These are phyloP conservation scores for Rhamnusium bicolor DNA, from an alignment of 2,888 invertebrate species.

Conservation along the genomic window DNA sequence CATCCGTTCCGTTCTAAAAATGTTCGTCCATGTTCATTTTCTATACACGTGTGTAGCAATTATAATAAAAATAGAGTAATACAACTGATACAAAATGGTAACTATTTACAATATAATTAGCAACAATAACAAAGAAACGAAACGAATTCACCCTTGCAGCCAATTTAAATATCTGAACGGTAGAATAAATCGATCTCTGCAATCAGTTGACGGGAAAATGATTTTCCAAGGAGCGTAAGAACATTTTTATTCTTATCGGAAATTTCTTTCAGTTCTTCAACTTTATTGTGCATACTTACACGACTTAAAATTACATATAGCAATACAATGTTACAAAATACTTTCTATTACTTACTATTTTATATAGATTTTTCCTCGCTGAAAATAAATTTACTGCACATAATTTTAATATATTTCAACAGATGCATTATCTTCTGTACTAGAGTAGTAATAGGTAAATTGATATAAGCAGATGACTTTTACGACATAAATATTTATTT, in stretches of 20 bases:
- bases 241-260: not conserved
- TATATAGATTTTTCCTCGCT: not conserved
- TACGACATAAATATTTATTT: no score
- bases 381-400: not conserved
- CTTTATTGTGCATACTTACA: not conserved
- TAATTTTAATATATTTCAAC: no score
- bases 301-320: not conserved
- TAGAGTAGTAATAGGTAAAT: no score
- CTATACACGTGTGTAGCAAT: no score
- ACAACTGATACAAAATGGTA: no score
- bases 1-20: no score
- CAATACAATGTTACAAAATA: not conserved
- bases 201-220: not conserved
- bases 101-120: not conserved
- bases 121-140: not conserved
- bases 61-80: no score
- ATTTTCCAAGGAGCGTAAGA: not conserved
- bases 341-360: not conserved
- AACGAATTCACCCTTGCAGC: not conserved
- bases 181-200: not conserved
- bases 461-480: no score
- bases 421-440: no score
- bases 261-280: not conserved
- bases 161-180: not conserved
- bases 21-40: no score